Evolutionary conservation across 2,888 invertebrate species (phyloP), one percentile per base, ranked within the genome.

Genomic region (Lasiommata megera): DNA sequence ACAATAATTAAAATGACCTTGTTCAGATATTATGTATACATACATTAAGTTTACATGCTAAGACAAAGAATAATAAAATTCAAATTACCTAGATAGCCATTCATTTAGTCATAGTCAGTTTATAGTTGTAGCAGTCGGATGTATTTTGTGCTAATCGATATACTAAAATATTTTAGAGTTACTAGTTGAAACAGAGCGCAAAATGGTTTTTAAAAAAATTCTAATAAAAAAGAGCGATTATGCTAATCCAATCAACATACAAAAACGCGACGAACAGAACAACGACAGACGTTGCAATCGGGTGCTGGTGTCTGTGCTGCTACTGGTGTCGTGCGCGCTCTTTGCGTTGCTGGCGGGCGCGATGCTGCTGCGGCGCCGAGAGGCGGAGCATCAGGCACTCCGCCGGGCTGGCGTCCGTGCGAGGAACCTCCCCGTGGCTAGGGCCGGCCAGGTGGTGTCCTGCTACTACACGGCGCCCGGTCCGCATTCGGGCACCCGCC

Each of bases 401-500:
- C 5, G 5, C 23, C 17, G 18, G 1, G 11, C 7, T 16, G 16
- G 0, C 38, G 41, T 9, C 18, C 11, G 17, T 2, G 36, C 17
- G 3, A 23, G 23, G 23, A 23, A 5, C 23, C 23, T 3, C 5
- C 23, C 23, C 23, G 3, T 23, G 23, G 3, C 12, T 3, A n/a
- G 1, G 7, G 14, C 1, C 14, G 9, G 38, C 14, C 38, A 14
- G 16, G 80, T 87, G n/a, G 71, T 88, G 6, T 79, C 95, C 9
- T 96, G 96, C 73, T 96, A 96, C 81, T 96, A 95, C 80, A 60
- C 93, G 94, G 3, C 69, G 64, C 55, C 69, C 71, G 1, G 29
- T 14, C 69, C 71, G 1, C 29, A 11, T 2, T 37, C 36, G n/a
- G 14, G 3, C 17, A 8, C 52, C 56, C n/a, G 12, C n/a, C 74